Base-by-base conservation (phyloP, 2,888 invertebrate genomes). In the Ormyrus pomaceus region DNA sequence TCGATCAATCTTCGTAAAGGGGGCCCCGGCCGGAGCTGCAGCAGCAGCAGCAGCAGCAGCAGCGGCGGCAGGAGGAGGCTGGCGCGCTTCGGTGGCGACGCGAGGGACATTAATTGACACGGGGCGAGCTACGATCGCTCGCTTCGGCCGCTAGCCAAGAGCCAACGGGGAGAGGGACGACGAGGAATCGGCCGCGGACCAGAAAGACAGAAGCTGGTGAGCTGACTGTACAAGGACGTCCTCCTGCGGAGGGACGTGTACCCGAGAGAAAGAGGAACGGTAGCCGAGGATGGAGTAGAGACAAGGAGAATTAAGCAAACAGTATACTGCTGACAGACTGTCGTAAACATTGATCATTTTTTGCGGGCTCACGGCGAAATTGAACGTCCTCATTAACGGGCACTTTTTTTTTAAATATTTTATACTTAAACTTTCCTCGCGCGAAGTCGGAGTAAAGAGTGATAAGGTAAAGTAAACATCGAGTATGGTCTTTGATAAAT, bases 61-160 rank as follows among this genome's bases (percentile, higher is more conserved):
- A 55, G 56, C 34, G 74, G 69, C 59, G 46, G 51, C 50, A 58
- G 69, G 48, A 70, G 69, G 66, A 69, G 69, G n/a, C 61, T 7
- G 56, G 19, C 68, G 66, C 77, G 75, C 74, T 58, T 69, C 83
- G 83, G 34, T 34, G 34, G 79, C 82, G 81, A 83, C 80, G 82
- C 82, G 81, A 77, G 85, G 86, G 90, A 90, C 89, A 89, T 89
- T 90, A 90, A 90, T 90, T 90, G 90, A 90, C 90, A 88, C 88
- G 87, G 85, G 85, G 68, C 68, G 58, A 70, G 80, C 51, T 61
- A 65, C 64, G 75, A 77, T 77, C 62, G 65, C 46, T 75, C 58
- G 19, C 72, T 34, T 50, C 56, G 19, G 64, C 72, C 64, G 64
- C 62, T 56, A 13, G 45, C n/a, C n/a, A 4, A 19, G 19, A 74